Conservation (phyloP, 2,888 invertebrate genomes). For the Nomada ferruginata region DNA sequence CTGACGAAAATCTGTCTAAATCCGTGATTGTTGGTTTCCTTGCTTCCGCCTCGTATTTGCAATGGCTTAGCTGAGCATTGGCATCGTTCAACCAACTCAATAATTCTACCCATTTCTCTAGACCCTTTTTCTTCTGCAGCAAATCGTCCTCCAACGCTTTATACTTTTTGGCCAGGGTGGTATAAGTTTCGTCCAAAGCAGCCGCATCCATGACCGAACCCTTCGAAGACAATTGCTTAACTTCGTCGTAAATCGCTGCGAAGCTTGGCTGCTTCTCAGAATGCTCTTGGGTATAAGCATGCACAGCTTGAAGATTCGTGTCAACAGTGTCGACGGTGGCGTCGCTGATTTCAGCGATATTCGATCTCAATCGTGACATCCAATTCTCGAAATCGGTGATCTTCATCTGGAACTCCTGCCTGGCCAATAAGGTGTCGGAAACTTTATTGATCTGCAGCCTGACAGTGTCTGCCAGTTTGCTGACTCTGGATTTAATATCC, state of each 20-base stretch:
- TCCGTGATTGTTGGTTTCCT: slow-evolving; percentile 90
- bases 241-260: slow-evolving; percentile 91
- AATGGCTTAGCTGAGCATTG: slow-evolving; percentile 91
- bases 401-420: slow-evolving; percentile 93
- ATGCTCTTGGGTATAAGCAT: slow-evolving; percentile 93
- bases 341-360: slow-evolving; percentile 91
- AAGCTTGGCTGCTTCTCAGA: slow-evolving; percentile 92
- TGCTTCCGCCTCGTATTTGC: slow-evolving; percentile 92
- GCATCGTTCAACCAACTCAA: slow-evolving; percentile 93
- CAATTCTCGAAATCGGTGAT: slow-evolving; percentile 92
- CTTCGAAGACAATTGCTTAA: slow-evolving; percentile 90
- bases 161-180: slow-evolving; percentile 90
- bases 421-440: slow-evolving; percentile 92
- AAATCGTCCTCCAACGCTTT: slow-evolving; percentile 91
- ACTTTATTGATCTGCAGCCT: slow-evolving; percentile 91
- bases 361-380: slow-evolving; percentile 90
- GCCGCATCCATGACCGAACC: slow-evolving; percentile 91
- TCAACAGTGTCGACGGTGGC: slow-evolving; percentile 93
- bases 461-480: slow-evolving; percentile 91
- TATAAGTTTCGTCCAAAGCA: slow-evolving; percentile 90
- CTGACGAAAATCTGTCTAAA: slow-evolving; percentile 88
- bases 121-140: slow-evolving; percentile 89
- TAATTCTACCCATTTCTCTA: slow-evolving; percentile 94
- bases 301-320: slow-evolving; percentile 90
- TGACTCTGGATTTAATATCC: slow-evolving; percentile 90